Evolutionary conservation across 2,888 invertebrate genomes (phyloP), one percentile per base, ranked within the genome.

Genomic region (Pemphredon lugubris): DNA sequence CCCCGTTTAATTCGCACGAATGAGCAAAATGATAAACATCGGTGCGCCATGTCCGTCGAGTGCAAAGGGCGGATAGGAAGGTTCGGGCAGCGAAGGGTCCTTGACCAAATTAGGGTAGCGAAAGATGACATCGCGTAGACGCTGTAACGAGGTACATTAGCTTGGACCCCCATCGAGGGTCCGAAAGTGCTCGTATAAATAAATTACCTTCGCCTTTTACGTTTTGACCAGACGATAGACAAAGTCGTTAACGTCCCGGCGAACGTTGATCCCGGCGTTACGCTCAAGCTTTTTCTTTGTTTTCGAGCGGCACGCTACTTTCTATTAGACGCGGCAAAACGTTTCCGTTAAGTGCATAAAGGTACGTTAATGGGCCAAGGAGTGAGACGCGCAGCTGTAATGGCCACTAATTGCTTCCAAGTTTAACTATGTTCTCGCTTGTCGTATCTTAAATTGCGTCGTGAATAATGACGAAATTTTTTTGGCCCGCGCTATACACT

Each of bases 141-240:
- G 72, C n/a, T 47, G 44, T 65, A 73, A 68, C 64, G 65, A 53
- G 16, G 51, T 37, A 45, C 65, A 65, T 81, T 71, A 73, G 61
- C 34, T 54, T 34, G 47, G 42, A 57, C 30, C 30, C 40, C 48
- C 50, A 16, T 23, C 23, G 11, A 57, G 53, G 30, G 45, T 11
- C 30, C n/a, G n/a, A 23, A 42, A 64, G 26, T 40, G 39, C 53
- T 57, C 51, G 34, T 70, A 68, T 73, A 75, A 75, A 82, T 77
- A 75, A 82, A 81, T 63, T 68, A 79, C 64, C 47, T 65, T 69
- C 37, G 30, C 55, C 58, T 59, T 66, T 68, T 67, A 55, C 73
- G 51, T 59, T 61, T 44, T 54, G 59, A 48, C 13, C 23, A 2
- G 47, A 40, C 40, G 60, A 75, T 63, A 61, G 66, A 55, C 48